phyloP scores from a whole-genome alignment of 2,888 invertebrate species.

The Panzeria rudis region DNA sequence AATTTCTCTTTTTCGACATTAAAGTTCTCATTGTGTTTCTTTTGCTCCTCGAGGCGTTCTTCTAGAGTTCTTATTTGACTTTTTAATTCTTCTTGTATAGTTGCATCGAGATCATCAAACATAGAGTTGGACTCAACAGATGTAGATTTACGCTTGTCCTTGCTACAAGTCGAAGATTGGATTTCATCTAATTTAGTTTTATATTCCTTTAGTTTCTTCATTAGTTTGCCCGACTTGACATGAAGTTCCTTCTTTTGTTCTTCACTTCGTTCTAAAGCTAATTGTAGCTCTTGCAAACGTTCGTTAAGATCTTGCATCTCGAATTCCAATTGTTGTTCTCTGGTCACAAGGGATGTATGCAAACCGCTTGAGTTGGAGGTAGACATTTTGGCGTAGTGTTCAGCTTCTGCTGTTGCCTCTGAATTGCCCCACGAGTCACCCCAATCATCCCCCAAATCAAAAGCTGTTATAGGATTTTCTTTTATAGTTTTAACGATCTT shows the following conservation, averaged over 20 bases:
- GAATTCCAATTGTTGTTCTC: slow-evolving; percentile 78
- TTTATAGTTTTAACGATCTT: slow-evolving; percentile 31
- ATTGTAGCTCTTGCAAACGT: slow-evolving; percentile 86
- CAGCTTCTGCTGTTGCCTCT: slow-evolving; percentile 85
- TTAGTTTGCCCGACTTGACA: slow-evolving; percentile 89
- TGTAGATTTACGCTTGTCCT: slow-evolving; percentile 74
- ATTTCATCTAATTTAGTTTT: slow-evolving; percentile 87
- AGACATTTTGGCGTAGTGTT: slow-evolving; percentile 78
- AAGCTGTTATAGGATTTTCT: slow-evolving; percentile 29
- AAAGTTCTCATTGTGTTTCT: slow-evolving; percentile 86
- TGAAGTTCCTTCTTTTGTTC: slow-evolving; percentile 88
- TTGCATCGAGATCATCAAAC: slow-evolving; percentile 87
- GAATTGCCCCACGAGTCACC: slow-evolving; percentile 87
- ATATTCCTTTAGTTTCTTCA: slow-evolving; percentile 93
- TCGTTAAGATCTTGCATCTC: slow-evolving; percentile 86
- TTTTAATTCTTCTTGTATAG: slow-evolving; percentile 92
- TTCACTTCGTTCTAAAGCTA: slow-evolving; percentile 85
- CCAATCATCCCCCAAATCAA: slow-evolving; percentile 78
- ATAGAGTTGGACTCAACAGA: slow-evolving; percentile 76
- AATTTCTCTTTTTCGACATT: slow-evolving; percentile 88
- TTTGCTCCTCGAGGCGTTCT: slow-evolving; percentile 86
- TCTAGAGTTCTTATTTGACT: slow-evolving; percentile 88
- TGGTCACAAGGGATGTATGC: slow-evolving; percentile 74
- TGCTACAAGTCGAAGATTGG: slow-evolving; percentile 68
- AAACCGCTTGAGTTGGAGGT: slow-evolving; percentile 51